Percentiles rank a stretch among this genome's conserved stretches.
These are phyloP conservation scores for Marasmarcha lunaedactyla DNA, from an alignment of 2,888 invertebrate species.

Conservation along the genomic window DNA sequence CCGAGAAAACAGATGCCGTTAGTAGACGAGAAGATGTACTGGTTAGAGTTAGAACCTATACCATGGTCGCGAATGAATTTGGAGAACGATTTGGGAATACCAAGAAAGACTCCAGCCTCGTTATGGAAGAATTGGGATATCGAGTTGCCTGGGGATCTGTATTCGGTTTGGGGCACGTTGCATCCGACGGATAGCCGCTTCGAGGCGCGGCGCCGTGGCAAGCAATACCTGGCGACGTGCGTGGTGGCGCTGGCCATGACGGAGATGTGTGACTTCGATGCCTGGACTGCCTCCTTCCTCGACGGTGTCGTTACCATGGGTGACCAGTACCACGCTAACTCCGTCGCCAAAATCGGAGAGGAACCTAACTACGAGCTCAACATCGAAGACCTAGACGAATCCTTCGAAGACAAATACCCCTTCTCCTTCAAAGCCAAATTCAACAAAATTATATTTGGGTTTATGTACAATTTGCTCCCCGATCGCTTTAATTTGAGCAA, in stretches of 20 bases:
- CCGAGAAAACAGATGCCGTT: conserved; percentile 31
- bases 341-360: conserved; percentile 43
- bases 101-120: conserved; percentile 36
- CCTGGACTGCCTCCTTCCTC: conserved; percentile 73
- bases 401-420: conserved; percentile 67
- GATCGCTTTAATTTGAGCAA: conserved; percentile 74
- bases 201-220: conserved; percentile 62
- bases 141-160: conserved; percentile 76
- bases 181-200: conserved; percentile 73
- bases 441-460: conserved; percentile 70
- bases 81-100: conserved; percentile 43
- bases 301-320: conserved; percentile 74
- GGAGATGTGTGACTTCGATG: conserved; percentile 68
- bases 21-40: conserved; percentile 63
- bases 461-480: conserved; percentile 67
- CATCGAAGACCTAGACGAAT: conserved; percentile 65
- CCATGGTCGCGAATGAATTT: conserved; percentile 53
- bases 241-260: conserved; percentile 71
- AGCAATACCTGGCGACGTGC: conserved; percentile 73
- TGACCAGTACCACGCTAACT: conserved; percentile 66
- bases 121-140: conserved; percentile 77
- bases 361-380: conserved; percentile 67
- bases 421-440: conserved; percentile 68
- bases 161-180: conserved; percentile 75
- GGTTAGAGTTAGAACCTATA: conserved; percentile 45